These are phyloP conservation scores for Plectus sambesii DNA, from an alignment of 1,140 invertebrate genomes.

Conservation along the genomic window DNA sequence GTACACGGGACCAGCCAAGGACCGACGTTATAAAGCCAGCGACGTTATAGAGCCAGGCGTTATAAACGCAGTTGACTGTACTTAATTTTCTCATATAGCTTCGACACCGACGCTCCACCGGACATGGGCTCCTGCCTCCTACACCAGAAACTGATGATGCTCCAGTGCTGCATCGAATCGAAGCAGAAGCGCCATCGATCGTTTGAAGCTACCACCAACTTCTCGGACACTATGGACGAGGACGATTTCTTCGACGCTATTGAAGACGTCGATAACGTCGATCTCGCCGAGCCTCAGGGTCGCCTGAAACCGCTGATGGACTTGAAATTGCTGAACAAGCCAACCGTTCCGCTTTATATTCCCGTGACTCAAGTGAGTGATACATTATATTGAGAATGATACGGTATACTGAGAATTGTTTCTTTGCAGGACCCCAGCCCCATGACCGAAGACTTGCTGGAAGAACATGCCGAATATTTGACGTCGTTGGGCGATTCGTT, in stretches of 20 bases:
- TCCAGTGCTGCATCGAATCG: constrained; percentile 84
- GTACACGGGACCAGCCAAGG: no score
- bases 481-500: constrained; percentile 70
- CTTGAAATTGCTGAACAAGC: constrained; percentile 47
- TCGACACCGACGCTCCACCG: no score
- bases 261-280: constrained; percentile 48
- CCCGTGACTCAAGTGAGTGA: constrained; percentile 65
- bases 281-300: constrained; percentile 38
- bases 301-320: constrained; percentile 58
- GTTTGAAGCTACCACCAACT: constrained; percentile 13
- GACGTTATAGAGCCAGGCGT: no score
- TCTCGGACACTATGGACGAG: background rate
- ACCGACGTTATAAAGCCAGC: no score
- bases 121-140: constrained; percentile 75
- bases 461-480: constrained; percentile 82
- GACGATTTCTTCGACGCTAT: constrained; percentile 52
- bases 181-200: constrained; percentile 50
- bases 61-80: no score
- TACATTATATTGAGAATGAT: background rate
- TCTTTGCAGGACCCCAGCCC: constrained; percentile 66
- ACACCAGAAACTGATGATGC: constrained; percentile 87
- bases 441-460: constrained; percentile 89
- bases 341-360: constrained; percentile 57
- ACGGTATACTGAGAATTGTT: constrained; percentile 7
- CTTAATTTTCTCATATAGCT: no score